These are phyloP conservation scores for Vidua chalybeata DNA, from an alignment of 2,113 vertebrate genomes.

Conservation along the genomic window DNA sequence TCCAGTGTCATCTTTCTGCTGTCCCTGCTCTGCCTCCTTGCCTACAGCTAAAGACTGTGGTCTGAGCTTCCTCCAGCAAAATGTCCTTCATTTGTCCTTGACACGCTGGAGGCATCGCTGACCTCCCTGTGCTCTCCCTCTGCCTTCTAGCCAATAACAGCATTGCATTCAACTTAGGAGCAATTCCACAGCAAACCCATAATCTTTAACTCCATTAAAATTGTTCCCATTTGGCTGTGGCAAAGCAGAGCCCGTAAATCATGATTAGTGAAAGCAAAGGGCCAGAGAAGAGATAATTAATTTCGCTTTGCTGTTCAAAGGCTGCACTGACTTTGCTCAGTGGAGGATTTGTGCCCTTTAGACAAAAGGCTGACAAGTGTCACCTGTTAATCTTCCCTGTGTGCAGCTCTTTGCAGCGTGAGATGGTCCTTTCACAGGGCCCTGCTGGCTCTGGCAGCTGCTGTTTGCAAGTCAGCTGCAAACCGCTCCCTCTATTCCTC, in stretches of 20 bases:
- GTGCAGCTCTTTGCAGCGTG: not conserved
- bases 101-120: not conserved
- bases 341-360: not conserved
- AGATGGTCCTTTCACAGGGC: not conserved
- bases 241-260: not conserved
- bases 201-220: constrained; percentile 23
- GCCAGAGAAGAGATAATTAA: constrained; percentile 1
- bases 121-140: not conserved
- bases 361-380: not conserved
- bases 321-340: not conserved
- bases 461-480: constrained; percentile 32
- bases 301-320: not conserved
- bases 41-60: accelerated
- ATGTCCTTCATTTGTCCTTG: constrained; percentile 15
- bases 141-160: not conserved
- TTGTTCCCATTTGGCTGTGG: not conserved
- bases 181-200: not conserved
- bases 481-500: not conserved
- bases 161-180: not conserved
- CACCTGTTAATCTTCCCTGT: constrained; percentile 21
- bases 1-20: not conserved
- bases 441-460: constrained; percentile 1
- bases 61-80: not conserved
- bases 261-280: not conserved
- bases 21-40: not conserved